These are phyloP conservation scores for Chouioia cunea DNA, from an alignment of 2,888 invertebrate species.

Conservation along the genomic window DNA sequence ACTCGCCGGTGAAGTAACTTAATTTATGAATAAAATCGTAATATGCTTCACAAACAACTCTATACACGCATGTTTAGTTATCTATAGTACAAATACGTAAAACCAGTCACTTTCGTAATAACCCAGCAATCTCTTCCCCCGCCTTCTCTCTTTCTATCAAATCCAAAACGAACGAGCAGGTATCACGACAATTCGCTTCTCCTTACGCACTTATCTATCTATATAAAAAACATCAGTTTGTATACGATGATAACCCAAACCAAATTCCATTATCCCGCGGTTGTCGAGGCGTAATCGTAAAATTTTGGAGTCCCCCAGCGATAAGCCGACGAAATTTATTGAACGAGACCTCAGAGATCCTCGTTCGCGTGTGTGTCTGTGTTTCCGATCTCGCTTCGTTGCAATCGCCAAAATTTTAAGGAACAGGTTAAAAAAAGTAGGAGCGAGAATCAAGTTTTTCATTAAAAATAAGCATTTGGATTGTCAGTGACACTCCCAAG, in stretches of 20 bases:
- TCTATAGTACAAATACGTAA: too few relatives aligned
- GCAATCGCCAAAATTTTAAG: too few relatives aligned
- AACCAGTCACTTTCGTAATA: too few relatives aligned
- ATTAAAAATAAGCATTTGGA: slow-evolving; percentile 54
- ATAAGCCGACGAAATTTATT: slow-evolving; percentile 26
- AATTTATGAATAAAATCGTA: too few relatives aligned
- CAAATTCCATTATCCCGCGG: slow-evolving; percentile 6
- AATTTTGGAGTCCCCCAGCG: slow-evolving; percentile 11
- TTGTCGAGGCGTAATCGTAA: slow-evolving; percentile 27
- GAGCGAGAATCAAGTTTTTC: slow-evolving; percentile 58
- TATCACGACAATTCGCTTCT: slow-evolving; percentile 14
- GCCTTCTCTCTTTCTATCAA: not conserved
- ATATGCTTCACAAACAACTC: too few relatives aligned
- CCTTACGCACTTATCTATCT: slow-evolving; percentile 6
- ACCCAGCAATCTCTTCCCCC: too few relatives aligned
- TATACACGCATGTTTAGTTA: too few relatives aligned
- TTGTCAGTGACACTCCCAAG: slow-evolving; percentile 61
- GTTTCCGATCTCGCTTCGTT: not conserved
- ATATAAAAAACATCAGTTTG: too few relatives aligned
- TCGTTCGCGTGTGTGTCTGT: not conserved
- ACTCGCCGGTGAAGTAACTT: too few relatives aligned
- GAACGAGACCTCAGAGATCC: slow-evolving; percentile 5
- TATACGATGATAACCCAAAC: too few relatives aligned
- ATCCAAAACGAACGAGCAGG: not conserved
- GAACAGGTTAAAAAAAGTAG: slow-evolving; percentile 37